Evolutionary conservation across 92 coral and sea anemone species (phyloP).

Genomic region (Porites lobata): DNA sequence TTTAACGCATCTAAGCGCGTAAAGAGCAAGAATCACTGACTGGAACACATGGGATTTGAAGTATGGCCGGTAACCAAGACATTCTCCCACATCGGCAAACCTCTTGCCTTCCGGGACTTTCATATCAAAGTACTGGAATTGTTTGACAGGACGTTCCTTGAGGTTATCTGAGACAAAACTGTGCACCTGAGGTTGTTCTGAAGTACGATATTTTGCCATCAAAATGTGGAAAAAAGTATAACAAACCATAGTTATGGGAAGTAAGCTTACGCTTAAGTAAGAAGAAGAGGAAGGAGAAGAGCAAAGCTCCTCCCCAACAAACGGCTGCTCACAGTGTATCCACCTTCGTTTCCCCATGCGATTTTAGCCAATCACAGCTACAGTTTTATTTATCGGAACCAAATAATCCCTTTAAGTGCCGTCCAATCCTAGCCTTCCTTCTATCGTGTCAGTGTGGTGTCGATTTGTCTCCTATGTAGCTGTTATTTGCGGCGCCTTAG

Average conservation of each 20-base stretch:
- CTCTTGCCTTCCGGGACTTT: background rate
- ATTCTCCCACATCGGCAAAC: background rate
- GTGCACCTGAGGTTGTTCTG: background rate
- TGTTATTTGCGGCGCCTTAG: too few species aligned
- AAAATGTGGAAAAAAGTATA: background rate
- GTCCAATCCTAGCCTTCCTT: too few species aligned
- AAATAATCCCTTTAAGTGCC: too few species aligned
- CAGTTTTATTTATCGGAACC: too few species aligned
- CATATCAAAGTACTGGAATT: background rate
- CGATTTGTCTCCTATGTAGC: too few species aligned
- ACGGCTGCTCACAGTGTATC: too few species aligned
- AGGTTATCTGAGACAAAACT: background rate
- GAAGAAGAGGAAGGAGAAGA: background rate
- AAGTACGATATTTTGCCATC: background rate
- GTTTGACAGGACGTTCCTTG: background rate
- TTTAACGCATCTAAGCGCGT: background rate
- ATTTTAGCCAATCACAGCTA: too few species aligned
- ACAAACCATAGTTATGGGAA: background rate
- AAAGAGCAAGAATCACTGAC: background rate
- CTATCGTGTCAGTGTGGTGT: too few species aligned
- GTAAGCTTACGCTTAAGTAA: background rate
- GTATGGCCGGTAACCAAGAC: background rate
- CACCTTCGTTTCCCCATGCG: too few species aligned
- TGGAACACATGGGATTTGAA: background rate
- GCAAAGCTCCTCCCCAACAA: too few species aligned